Percentiles rank a stretch among this genome's conserved stretches.
phyloP scores from a whole-genome alignment of 2,888 invertebrate genomes.

The Sinodicranocentrus sp. region DNA sequence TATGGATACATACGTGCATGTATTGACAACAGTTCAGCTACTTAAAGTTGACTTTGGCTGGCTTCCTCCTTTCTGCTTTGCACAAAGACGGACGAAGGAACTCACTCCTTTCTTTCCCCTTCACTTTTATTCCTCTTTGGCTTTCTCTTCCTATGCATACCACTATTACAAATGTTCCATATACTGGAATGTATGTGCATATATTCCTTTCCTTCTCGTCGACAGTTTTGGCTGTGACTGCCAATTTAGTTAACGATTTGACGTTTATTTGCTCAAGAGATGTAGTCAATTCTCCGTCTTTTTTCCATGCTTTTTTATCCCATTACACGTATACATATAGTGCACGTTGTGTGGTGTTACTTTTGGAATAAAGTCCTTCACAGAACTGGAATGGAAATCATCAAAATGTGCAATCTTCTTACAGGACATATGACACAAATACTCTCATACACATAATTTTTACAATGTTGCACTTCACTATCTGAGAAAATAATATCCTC shows the following conservation, averaged over 20 bases:
- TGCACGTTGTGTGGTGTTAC: constrained; percentile 16
- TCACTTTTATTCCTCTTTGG: constrained; percentile 11
- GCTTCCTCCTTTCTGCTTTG: constrained; percentile 11
- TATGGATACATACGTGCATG: constrained; percentile 13
- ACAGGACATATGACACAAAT: not conserved
- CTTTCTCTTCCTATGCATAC: constrained; percentile 3
- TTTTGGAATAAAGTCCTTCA: constrained; percentile 6
- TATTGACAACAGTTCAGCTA: constrained; percentile 4
- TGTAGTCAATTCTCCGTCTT: constrained; percentile 25
- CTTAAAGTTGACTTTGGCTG: constrained; percentile 26
- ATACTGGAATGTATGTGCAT: not conserved
- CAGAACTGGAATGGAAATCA: constrained; percentile 2
- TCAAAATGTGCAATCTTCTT: constrained; percentile 2
- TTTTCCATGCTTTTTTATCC: constrained; percentile 15
- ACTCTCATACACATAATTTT: constrained; percentile 9
- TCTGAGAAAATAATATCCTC: not conserved
- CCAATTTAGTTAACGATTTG: constrained; percentile 46
- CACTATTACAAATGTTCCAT: too few relatives aligned
- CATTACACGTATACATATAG: not conserved
- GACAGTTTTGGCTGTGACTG: constrained; percentile 39
- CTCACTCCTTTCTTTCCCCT: not conserved
- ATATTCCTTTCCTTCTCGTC: constrained; percentile 14
- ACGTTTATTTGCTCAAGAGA: constrained; percentile 47
- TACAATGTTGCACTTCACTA: not conserved
- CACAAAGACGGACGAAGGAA: not conserved